These are phyloP conservation scores for Cosmia pyralina DNA, from an alignment of 2,888 invertebrate species.

Conservation along the genomic window DNA sequence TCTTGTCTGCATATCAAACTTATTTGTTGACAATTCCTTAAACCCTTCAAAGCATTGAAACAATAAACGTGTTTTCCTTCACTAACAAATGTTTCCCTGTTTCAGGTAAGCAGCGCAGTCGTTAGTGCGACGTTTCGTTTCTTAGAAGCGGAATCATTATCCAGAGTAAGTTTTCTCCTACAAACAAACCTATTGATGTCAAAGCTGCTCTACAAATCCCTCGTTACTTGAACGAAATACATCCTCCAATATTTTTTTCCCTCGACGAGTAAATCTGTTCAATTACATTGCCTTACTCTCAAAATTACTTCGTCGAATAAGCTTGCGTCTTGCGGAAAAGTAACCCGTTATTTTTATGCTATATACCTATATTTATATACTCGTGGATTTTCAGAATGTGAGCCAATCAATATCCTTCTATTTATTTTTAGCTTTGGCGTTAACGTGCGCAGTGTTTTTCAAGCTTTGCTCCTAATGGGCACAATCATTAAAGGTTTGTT, in stretches of 20 bases:
- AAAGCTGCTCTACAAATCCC: slow-evolving; percentile 68
- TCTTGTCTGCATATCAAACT: slow-evolving; percentile 2
- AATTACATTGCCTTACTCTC: slow-evolving; percentile 72
- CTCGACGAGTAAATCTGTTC: slow-evolving; percentile 63
- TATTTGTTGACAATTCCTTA: background rate
- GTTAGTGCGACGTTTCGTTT: slow-evolving; percentile 66
- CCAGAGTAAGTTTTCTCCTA: slow-evolving; percentile 68
- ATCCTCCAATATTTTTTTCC: slow-evolving; percentile 52
- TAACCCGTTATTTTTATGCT: slow-evolving; percentile 65
- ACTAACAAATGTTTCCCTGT: slow-evolving; percentile 58
- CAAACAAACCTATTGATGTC: slow-evolving; percentile 70
- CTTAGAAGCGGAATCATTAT: slow-evolving; percentile 66
- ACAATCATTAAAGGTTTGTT: slow-evolving; percentile 31
- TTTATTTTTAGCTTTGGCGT: slow-evolving; percentile 54
- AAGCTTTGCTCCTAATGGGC: slow-evolving; percentile 28
- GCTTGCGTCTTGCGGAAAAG: slow-evolving; percentile 62
- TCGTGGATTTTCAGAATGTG: slow-evolving; percentile 43
- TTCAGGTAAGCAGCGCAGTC: slow-evolving; percentile 77
- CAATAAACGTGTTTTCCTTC: slow-evolving; percentile 25
- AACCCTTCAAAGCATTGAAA: slow-evolving; percentile 23
- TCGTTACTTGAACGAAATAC: slow-evolving; percentile 65
- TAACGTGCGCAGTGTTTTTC: slow-evolving; percentile 4
- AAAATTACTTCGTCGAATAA: slow-evolving; percentile 68
- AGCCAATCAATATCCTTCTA: slow-evolving; percentile 59
- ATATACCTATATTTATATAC: slow-evolving; percentile 28